Percentiles rank a stretch among this genome's conserved stretches.
These are phyloP conservation scores for Sebastes paucispinis DNA, from an alignment of 2,797 vertebrate species.

Conservation along the genomic window DNA sequence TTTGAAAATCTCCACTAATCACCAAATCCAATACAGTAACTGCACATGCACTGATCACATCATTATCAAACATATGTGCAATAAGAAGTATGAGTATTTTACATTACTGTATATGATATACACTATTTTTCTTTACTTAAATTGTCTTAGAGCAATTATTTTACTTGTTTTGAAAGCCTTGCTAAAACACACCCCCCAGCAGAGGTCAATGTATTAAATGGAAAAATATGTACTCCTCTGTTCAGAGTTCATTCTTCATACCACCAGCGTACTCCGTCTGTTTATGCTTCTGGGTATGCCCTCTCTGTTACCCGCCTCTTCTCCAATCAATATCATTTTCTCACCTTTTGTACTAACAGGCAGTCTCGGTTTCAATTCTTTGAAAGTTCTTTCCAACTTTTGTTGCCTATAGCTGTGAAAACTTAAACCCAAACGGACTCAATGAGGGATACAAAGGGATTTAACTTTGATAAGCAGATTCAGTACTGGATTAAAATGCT, in stretches of 20 bases:
- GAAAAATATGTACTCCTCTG: background rate
- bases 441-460: background rate
- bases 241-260: background rate
- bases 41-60: background rate
- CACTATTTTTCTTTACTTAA: background rate
- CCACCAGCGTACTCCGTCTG: background rate
- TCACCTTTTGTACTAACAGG: background rate
- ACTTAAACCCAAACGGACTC: background rate
- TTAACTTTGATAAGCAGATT: background rate
- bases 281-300: background rate
- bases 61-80: background rate
- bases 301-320: background rate
- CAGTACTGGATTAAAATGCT: background rate
- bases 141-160: background rate
- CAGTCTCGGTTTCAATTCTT: background rate
- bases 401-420: background rate
- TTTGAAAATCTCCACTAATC: slow-evolving; percentile 2
- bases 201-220: background rate
- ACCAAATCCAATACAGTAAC: background rate
- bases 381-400: background rate
- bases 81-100: background rate
- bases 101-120: background rate
- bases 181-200: background rate
- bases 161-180: background rate
- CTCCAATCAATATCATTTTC: background rate